A percentile compares a stretch with the other conserved stretches of the same genome.
Conservation (phyloP, 2,888 invertebrate genomes). For the Aradus depressus region DNA sequence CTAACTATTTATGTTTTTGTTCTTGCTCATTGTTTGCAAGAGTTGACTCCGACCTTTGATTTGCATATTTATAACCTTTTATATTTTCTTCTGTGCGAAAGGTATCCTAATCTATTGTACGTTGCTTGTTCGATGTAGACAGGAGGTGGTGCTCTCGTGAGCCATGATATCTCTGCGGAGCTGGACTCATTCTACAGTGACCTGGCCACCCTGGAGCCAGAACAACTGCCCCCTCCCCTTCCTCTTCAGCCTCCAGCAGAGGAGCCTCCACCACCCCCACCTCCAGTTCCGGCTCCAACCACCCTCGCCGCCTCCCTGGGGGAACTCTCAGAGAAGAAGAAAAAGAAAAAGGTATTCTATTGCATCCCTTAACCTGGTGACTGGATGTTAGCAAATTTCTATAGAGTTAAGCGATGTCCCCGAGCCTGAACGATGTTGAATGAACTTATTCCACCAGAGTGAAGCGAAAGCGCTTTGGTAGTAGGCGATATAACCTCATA, state of each 20-base stretch:
- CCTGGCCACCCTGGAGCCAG: conserved; percentile 45
- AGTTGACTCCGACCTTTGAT: no score
- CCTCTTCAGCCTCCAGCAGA: conserved; percentile 10
- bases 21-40: no score
- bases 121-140: no score
- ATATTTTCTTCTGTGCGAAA: not conserved
- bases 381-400: no score
- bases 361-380: no score
- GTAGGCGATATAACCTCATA: no score
- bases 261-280: conserved; percentile 21
- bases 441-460: no score
- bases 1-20: no score
- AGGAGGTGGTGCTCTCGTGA: no score
- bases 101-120: not conserved
- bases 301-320: conserved; percentile 21
- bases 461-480: no score
- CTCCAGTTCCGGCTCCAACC: conserved; percentile 8
- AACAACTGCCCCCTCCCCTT: conserved; percentile 32
- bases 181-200: conserved; percentile 51
- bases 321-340: conserved; percentile 29
- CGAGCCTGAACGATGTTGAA: no score
- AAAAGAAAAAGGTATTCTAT: conserved; percentile 32
- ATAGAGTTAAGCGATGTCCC: no score
- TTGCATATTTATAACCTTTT: not conserved
- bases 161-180: conserved; percentile 39